Evolutionary conservation across 2,113 vertebrate genomes (phyloP).

Genomic region (Corydoras sp.): DNA sequence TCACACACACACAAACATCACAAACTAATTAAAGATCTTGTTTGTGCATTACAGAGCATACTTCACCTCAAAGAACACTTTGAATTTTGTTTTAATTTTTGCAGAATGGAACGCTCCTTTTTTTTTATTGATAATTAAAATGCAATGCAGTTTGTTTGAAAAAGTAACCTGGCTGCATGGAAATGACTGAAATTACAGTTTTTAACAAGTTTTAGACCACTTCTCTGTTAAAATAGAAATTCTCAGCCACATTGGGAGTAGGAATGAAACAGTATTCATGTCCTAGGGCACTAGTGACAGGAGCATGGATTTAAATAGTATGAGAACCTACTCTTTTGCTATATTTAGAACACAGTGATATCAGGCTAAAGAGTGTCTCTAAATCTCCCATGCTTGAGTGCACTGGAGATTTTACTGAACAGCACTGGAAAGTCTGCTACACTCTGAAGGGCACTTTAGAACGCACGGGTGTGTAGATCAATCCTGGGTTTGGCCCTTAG

Average conservation of each 20-base stretch:
- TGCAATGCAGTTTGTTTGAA: background rate
- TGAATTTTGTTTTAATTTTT: too few relatives aligned
- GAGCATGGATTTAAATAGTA: slow-evolving; percentile 63
- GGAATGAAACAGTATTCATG: slow-evolving; percentile 39
- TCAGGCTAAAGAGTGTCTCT: slow-evolving; percentile 56
- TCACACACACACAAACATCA: too few relatives aligned
- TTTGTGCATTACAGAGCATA: too few relatives aligned
- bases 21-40: too few relatives aligned
- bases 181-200: too few relatives aligned
- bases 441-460: slow-evolving; percentile 47
- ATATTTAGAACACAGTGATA: slow-evolving; percentile 55
- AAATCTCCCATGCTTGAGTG: slow-evolving; percentile 8
- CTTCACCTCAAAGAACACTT: too few relatives aligned
- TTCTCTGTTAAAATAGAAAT: background rate
- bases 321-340: slow-evolving; percentile 36
- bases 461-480: slow-evolving; percentile 54
- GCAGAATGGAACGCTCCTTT: background rate
- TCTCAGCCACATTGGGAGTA: slow-evolving; percentile 14
- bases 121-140: background rate
- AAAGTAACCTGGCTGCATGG: background rate
- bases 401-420: background rate
- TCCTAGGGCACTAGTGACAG: slow-evolving; percentile 39
- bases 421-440: background rate
- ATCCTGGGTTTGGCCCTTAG: slow-evolving; percentile 45
- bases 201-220: background rate